phyloP scores from a whole-genome alignment of 2,113 vertebrate genomes.

The Genyomyrus donnyi region DNA sequence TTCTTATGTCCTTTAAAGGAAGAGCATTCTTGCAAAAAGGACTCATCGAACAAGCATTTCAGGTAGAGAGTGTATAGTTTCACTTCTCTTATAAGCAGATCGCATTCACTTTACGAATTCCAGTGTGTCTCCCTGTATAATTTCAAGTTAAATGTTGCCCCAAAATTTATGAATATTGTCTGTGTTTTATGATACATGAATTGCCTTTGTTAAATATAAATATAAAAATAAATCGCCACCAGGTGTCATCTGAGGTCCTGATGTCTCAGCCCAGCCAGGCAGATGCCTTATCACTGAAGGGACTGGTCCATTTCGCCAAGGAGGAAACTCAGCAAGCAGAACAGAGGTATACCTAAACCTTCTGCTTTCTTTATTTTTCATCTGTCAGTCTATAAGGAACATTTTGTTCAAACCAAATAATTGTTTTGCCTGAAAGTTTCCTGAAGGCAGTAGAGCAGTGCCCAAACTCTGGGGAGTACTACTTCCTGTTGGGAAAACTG shows the following conservation, averaged over 20 bases:
- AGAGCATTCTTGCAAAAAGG: conserved; percentile 72
- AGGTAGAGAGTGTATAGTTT: conserved; percentile 56
- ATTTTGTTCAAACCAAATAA: neutral
- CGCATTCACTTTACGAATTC: neutral
- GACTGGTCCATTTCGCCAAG: conserved; percentile 59
- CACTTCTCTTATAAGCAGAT: neutral
- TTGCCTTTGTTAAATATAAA: neutral
- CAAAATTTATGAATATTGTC: neutral
- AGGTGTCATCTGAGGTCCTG: conserved; percentile 75
- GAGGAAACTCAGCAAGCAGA: conserved; percentile 72
- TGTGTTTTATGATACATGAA: neutral
- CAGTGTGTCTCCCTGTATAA: neutral
- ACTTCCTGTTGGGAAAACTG: conserved; percentile 72
- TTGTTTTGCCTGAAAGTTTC: conserved; percentile 59
- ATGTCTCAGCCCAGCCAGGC: conserved; percentile 62
- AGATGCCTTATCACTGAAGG: conserved; percentile 66
- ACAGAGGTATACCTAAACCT: conserved; percentile 61
- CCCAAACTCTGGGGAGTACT: conserved; percentile 68
- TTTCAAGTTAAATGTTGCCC: neutral
- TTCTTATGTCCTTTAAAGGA: conserved; percentile 66
- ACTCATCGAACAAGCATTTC: conserved; percentile 62
- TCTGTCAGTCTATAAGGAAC: neutral
- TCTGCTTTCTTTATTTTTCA: neutral
- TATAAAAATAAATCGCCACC: conserved; percentile 21
- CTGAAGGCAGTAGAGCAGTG: conserved; percentile 66